Evolutionary conservation across 2,888 invertebrate species (phyloP), one percentile per base, ranked within the genome.

Genomic region (Vannuccia rotundouncinata): DNA sequence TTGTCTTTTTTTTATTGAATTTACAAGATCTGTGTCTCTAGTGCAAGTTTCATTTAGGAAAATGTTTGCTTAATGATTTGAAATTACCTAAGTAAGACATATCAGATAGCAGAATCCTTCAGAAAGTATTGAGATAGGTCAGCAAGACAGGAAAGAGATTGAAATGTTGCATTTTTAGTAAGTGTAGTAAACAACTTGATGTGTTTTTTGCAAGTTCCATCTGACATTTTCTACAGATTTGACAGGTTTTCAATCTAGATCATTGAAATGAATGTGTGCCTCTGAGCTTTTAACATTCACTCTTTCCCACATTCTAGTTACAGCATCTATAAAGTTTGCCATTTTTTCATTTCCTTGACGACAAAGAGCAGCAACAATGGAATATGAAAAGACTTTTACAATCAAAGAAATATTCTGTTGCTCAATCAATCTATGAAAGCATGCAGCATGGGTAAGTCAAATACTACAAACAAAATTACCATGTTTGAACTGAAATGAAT

Each of bases 321-420:
- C 17, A 45, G 45, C 45, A 45, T 45, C 10, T 5, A 45, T 45
- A 17, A 45, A 45, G 45, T 45, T 45, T 45, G 45, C 45, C 10
- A 17, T 45, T 66, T 66, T 22, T 66, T 22, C 66, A 5, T 13
- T 66, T 66, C 66, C 66, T 66, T 66, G 66, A 22, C 13, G 66
- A 27, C 10, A 22, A 22, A 66, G 66, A 66, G 66, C 66, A 66
- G 22, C 66, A 66, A 66, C 66, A 66, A 66, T 27, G 2, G 25
- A 66, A 66, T 66, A 17, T 66, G 66, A 66, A 66, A 66, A 66
- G 2, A 66, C 66, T 22, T 66, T 66, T 5, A 27, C 66, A 22
- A 66, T 27, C 25, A 66, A 5, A 66, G 66, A 66, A 66, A 66
- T 66, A 66, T 66, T 66, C 66, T 66, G 66, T 22, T 27, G 25